Percentiles rank a stretch among this genome's conserved stretches.
These are phyloP conservation scores for Clarias pachynema DNA, from an alignment of 2,797 vertebrate species.

Conservation along the genomic window DNA sequence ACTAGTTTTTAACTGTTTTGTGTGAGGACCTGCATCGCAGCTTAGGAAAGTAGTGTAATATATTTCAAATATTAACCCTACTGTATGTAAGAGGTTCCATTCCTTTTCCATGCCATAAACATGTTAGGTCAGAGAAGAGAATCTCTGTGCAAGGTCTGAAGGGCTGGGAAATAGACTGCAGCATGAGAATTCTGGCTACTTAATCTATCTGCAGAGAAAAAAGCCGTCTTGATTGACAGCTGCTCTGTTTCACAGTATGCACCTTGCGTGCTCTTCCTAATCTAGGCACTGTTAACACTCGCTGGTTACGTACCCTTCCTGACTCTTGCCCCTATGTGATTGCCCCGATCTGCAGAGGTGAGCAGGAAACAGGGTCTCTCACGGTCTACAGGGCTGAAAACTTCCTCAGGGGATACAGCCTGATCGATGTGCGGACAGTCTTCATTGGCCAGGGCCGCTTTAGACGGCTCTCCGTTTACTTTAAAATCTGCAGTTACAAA, in stretches of 20 bases:
- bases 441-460: conserved; percentile 98
- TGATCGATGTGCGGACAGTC: conserved; percentile 99
- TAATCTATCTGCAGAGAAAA: conserved; percentile 36
- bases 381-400: conserved; percentile 95
- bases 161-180: conserved; percentile 27
- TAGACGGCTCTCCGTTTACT: conserved; percentile 97
- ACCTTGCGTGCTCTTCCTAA: conserved; percentile 31
- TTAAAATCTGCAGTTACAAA: conserved; percentile 89
- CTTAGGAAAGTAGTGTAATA: neutral
- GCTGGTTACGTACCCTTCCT: conserved; percentile 99
- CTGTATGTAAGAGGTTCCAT: neutral
- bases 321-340: conserved; percentile 95
- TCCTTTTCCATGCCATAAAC: neutral
- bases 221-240: conserved; percentile 36
- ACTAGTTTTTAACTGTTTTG: neutral
- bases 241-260: conserved; percentile 48
- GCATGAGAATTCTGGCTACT: conserved; percentile 25
- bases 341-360: conserved; percentile 95
- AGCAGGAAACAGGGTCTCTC: conserved; percentile 99
- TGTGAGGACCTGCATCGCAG: neutral
- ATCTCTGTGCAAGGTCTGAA: conserved; percentile 31
- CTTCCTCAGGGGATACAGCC: conserved; percentile 97
- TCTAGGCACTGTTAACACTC: conserved; percentile 59
- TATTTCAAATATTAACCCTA: neutral
- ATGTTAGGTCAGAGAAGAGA: conserved; percentile 20